Evolutionary conservation across 2,888 invertebrate species (phyloP).

Genomic region (Pachycephus smyrnensis): DNA sequence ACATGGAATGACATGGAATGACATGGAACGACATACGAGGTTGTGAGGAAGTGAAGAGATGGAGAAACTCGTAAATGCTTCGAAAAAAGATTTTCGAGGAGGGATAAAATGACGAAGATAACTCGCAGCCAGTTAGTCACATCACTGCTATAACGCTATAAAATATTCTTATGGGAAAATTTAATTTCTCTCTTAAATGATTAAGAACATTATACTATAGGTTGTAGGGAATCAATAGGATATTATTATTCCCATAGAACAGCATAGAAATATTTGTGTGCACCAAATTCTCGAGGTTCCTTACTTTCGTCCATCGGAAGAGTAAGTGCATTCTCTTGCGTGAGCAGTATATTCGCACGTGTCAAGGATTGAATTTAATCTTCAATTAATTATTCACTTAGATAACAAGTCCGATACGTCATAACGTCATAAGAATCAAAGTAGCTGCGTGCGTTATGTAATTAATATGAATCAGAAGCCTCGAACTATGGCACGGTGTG

Average conservation of each 20-base stretch:
- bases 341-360: too few species aligned
- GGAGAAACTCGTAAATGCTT: constrained; percentile 10
- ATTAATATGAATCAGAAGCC: constrained; percentile 52
- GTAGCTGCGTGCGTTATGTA: constrained; percentile 40
- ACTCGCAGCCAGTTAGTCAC: constrained; percentile 62
- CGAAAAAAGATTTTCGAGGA: constrained; percentile 13
- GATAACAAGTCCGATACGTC: constrained; percentile 51
- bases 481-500: constrained; percentile 24
- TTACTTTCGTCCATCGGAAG: too few species aligned
- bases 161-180: constrained; percentile 64
- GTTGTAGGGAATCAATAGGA: too few species aligned
- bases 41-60: not conserved
- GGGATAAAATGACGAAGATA: constrained; percentile 58
- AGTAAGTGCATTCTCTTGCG: too few species aligned
- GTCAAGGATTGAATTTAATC: constrained; percentile 20
- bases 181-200: constrained; percentile 45
- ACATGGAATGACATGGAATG: constrained; percentile 14
- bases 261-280: too few species aligned
- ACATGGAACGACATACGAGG: constrained; percentile 16
- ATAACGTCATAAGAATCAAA: constrained; percentile 26
- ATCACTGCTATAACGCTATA: constrained; percentile 56
- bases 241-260: too few species aligned
- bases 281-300: too few species aligned
- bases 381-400: constrained; percentile 48
- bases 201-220: too few species aligned